These are phyloP conservation scores for Clupea harengus DNA, from an alignment of 2,113 vertebrate species.

Conservation along the genomic window DNA sequence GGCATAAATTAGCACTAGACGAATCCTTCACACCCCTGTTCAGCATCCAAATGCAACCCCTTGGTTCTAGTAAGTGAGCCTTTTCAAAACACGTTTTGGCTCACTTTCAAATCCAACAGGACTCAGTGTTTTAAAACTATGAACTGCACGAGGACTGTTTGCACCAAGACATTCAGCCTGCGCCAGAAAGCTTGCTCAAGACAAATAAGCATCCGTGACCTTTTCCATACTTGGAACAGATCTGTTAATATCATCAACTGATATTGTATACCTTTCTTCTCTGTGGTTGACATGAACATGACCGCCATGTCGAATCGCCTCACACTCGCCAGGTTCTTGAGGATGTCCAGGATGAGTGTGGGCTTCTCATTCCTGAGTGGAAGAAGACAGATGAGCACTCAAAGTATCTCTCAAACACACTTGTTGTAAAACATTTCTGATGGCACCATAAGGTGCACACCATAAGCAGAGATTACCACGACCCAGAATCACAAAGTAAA, in stretches of 20 bases:
- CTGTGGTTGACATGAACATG: slow-evolving; percentile 89
- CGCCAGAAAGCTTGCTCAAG: too few species aligned
- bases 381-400: neutral
- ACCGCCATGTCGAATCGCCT: slow-evolving; percentile 92
- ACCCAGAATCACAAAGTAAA: too few species aligned
- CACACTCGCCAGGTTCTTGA: slow-evolving; percentile 80
- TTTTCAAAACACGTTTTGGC: too few species aligned
- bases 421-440: neutral
- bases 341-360: slow-evolving; percentile 75
- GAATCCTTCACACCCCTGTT: too few species aligned
- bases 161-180: too few species aligned
- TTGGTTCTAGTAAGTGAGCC: too few species aligned
- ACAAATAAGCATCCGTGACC: neutral
- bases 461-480: neutral
- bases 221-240: neutral
- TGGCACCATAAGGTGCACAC: neutral
- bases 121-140: too few species aligned
- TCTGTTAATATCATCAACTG: neutral
- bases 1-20: too few species aligned
- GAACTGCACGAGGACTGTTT: neutral
- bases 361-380: slow-evolving; percentile 79
- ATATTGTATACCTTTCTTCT: slow-evolving; percentile 79
- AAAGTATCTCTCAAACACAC: neutral
- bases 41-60: too few species aligned
- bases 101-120: too few species aligned